phyloP scores from a whole-genome alignment of 1,140 invertebrate species.

The Pinna nobilis region DNA sequence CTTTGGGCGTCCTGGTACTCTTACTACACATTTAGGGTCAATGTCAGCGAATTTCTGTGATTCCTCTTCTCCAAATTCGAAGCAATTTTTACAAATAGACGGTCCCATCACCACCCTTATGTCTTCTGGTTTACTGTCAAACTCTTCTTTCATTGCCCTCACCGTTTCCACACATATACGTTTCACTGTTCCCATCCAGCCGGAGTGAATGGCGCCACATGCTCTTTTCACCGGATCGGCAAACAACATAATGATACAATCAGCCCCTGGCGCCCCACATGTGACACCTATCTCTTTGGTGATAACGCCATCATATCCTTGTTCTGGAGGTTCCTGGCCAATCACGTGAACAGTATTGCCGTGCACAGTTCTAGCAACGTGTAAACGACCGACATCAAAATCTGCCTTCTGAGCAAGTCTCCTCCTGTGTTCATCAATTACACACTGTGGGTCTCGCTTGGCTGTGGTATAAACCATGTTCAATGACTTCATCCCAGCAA shows the following conservation, averaged over 20 bases:
- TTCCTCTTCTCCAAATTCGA: conserved; percentile 37
- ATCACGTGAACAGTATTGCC: conserved; percentile 44
- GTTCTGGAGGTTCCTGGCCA: conserved; percentile 34
- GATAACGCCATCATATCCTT: conserved; percentile 50
- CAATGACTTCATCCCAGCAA: conserved; percentile 42
- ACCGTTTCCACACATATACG: conserved; percentile 40
- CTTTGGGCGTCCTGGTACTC: conserved; percentile 1
- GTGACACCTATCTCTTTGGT: conserved; percentile 40
- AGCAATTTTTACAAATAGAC: conserved; percentile 39
- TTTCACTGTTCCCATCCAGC: conserved; percentile 51
- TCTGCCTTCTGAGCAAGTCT: conserved; percentile 37
- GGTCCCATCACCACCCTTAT: conserved; percentile 53
- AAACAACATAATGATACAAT: conserved; percentile 54
- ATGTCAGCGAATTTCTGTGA: conserved; percentile 39
- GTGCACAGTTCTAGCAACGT: conserved; percentile 43
- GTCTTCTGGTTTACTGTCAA: conserved; percentile 34
- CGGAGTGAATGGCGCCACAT: conserved; percentile 53
- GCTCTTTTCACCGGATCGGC: conserved; percentile 47
- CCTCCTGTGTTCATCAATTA: conserved; percentile 49
- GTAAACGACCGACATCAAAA: conserved; percentile 36
- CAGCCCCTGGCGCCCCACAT: conserved; percentile 54
- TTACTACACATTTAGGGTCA: conserved; percentile 17
- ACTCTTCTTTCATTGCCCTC: conserved; percentile 39
- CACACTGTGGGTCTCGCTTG: conserved; percentile 44
- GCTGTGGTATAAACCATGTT: conserved; percentile 43